Base-by-base conservation (phyloP, 1,140 invertebrate genomes). In the Acyrthosiphon pisum region DNA sequence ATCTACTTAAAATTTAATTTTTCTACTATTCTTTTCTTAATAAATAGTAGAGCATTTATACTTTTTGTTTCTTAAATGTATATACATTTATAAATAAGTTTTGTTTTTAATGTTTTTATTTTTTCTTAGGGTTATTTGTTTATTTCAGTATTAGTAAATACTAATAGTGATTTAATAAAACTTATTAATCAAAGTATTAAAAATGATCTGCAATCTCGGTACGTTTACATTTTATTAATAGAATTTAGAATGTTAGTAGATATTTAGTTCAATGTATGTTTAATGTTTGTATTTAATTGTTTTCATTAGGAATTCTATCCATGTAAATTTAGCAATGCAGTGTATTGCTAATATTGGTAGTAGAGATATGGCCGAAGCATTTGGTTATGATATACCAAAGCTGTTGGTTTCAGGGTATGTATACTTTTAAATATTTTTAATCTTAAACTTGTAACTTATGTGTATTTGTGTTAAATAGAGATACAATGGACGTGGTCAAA, bases 261-360 rank as follows among this genome's bases (percentile, higher is more conserved):
- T 30, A 48, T 81, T 81, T 83, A 88, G 8, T 84, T 46, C 46
- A 83, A 30, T 89, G 30, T 56, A 37, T 23, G 2, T 89, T 3
- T 56, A 90, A 37, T 1, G 35, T 90, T 68, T 44, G 6, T 89
- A 26, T 89, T 30, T 88, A 18, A n/a, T 50, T 14, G 4, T 93
- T 68, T 56, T 48, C 88, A 89, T 94, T 91, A 96, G 99, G 94
- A 99, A 99, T 96, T 99, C 99, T 35, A 98, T 99, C 94, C 99
- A 99, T 95, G 99, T 99, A 35, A 99, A 99, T 96, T 96, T 99
- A 94, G 99, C 99, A n/a, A 96, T 99, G 92, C 99, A 99, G 96
- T 99, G 99, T 95, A 99, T 99, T 94, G 99, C 99, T 30, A 99
- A 99, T 95, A 99, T 99, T 95, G 99, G 99, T 46, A 99, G 98